A percentile compares a stretch with the other conserved stretches of the same genome.
phyloP scores from a whole-genome alignment of 2,797 vertebrate genomes.

The Falco biarmicus region DNA sequence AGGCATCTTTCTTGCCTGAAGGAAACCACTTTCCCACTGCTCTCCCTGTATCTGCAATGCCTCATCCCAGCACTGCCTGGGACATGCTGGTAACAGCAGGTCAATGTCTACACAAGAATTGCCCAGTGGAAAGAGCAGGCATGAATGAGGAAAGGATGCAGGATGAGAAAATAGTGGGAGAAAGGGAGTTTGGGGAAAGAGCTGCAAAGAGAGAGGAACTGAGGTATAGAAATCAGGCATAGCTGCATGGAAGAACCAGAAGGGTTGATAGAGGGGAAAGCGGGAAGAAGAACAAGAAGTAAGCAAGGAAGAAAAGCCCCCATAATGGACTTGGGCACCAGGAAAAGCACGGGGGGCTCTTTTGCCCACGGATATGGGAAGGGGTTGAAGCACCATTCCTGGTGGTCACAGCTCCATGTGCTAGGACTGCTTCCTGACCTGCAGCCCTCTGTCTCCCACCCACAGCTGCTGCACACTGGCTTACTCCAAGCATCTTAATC shows the following conservation, averaged over 20 bases:
- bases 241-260: not conserved
- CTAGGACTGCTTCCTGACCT: not conserved
- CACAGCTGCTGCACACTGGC: not conserved
- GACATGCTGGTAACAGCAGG: not conserved
- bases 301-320: not conserved
- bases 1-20: not conserved
- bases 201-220: not conserved
- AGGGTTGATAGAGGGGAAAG: not conserved
- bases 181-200: not conserved
- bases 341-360: not conserved
- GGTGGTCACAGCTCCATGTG: not conserved
- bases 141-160: not conserved
- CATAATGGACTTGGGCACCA: not conserved
- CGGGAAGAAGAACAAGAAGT: not conserved
- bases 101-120: not conserved
- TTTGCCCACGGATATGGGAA: not conserved
- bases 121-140: rapidly evolving
- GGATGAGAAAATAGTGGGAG: not conserved
- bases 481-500: not conserved
- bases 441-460: not conserved
- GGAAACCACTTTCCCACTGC: not conserved
- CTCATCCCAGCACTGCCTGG: not conserved
- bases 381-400: not conserved
- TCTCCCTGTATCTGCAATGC: not conserved
- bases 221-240: not conserved